Evolutionary conservation across 2,888 invertebrate genomes (phyloP), one percentile per base, ranked within the genome.

Genomic region (Plebejus melissa): DNA sequence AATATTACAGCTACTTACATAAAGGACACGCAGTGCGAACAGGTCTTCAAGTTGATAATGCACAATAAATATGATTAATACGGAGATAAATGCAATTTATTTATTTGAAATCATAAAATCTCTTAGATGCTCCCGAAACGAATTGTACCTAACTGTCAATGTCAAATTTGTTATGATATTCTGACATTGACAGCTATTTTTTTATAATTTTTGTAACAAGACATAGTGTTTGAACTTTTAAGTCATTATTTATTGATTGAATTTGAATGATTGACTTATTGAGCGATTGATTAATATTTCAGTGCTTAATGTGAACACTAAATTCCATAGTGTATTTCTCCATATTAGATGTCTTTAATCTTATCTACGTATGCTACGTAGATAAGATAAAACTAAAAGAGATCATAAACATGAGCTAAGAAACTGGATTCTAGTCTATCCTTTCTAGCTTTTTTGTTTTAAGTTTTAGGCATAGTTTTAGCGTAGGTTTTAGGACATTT

Each of bases 1-100:
- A 32, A 1, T 4, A 36, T 50, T 50, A 54, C 2, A 72, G 28
- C 28, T 50, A 72, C 72, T 72, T 54, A 72, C 72, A 16, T 72
- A 32, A 32, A 54, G 2, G 32, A 50, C 6, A 72, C 32, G 50
- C 1, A 72, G 46, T 16, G 13, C 32, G 50, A 72, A 28, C 16
- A 28, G 32, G 1, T 28, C 72, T 72, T 72, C 72, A 28, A 32
- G 7, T 54, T 50, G 32, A 50, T 6, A 50, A 50, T 6, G 32
- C 54, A 72, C 54, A 32, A 54, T 46, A 71, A 13, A 41, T 7
- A 41, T n/a, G n/a, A 50, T 72, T 32, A 54, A 54, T 50, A 46
- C 2, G 13, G 72, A 65, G 72, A 54, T 72, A 72, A 32, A 2
- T 32, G 32, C 72, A 50, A 72, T 72, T 28, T 72, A 46, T 72